Conservation (phyloP, 2,113 vertebrate genomes). For the Oplegnathus fasciatus region DNA sequence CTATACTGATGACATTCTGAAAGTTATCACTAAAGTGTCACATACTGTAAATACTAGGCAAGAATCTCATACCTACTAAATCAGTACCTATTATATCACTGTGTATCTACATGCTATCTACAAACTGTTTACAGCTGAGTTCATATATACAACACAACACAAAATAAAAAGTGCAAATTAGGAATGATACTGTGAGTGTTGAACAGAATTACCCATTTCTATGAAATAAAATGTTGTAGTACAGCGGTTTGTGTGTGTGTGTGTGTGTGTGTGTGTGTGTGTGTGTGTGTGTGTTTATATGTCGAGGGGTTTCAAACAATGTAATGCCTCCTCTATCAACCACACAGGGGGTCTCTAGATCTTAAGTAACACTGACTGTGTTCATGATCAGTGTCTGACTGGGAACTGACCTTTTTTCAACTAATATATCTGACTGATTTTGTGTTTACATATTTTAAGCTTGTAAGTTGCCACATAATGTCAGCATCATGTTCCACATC, state of each 20-base stretch:
- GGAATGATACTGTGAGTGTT: neutral
- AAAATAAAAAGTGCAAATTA: slow-evolving; percentile 39
- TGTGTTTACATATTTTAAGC: neutral
- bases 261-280: too few relatives aligned
- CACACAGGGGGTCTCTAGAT: neutral
- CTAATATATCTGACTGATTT: neutral
- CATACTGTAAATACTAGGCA: slow-evolving; percentile 33
- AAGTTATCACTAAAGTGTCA: slow-evolving; percentile 18
- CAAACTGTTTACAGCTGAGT: slow-evolving; percentile 29
- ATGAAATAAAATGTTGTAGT: slow-evolving; percentile 34
- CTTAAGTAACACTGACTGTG: neutral
- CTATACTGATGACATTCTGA: slow-evolving; percentile 7
- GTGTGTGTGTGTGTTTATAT: neutral
- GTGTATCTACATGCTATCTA: slow-evolving; percentile 61
- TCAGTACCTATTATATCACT: slow-evolving; percentile 16
- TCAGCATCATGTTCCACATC: neutral
- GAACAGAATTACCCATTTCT: slow-evolving; percentile 1
- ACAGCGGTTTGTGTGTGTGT: neutral
- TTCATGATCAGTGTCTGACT: neutral
- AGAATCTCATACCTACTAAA: slow-evolving; percentile 32
- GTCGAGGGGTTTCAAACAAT: neutral
- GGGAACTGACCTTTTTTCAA: neutral
- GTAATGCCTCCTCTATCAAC: neutral
- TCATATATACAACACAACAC: slow-evolving; percentile 9
- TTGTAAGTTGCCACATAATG: neutral